These are phyloP conservation scores for Drosophila varians DNA, from an alignment of 1,140 invertebrate species.

Conservation along the genomic window DNA sequence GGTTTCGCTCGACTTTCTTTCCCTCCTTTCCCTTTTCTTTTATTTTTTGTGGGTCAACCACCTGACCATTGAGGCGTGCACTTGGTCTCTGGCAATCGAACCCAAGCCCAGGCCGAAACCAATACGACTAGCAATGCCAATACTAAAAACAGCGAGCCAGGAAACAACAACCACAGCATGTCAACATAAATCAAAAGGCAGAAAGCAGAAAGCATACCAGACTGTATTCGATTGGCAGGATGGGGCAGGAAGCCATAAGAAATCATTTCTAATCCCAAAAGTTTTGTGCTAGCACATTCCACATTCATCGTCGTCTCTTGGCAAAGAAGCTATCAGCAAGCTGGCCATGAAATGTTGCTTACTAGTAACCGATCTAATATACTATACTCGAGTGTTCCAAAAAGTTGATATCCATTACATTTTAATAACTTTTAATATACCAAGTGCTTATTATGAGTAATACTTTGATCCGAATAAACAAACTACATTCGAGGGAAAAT, in stretches of 20 bases:
- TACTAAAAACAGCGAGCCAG: conserved; percentile 22
- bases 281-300: conserved; percentile 51
- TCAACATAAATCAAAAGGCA: conserved; percentile 82
- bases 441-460: too few species aligned
- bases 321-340: conserved; percentile 63
- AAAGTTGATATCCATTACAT: neutral
- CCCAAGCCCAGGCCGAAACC: conserved; percentile 32
- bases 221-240: conserved; percentile 16
- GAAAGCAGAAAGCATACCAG: conserved; percentile 52
- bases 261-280: conserved; percentile 80
- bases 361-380: conserved; percentile 47
- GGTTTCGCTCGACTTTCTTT: conserved; percentile 38
- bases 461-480: too few species aligned
- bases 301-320: conserved; percentile 38
- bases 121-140: conserved; percentile 38
- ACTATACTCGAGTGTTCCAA: neutral
- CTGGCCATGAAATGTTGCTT: conserved; percentile 48
- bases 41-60: conserved; percentile 53
- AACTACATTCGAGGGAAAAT: too few species aligned
- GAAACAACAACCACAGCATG: conserved; percentile 63
- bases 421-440: too few species aligned
- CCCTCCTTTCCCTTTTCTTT: neutral
- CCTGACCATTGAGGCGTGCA: conserved; percentile 79
- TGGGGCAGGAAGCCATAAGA: conserved; percentile 60
- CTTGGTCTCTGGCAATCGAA: conserved; percentile 66